Conservation (phyloP, 2,797 vertebrate species). For the Loriculus beryllinus region DNA sequence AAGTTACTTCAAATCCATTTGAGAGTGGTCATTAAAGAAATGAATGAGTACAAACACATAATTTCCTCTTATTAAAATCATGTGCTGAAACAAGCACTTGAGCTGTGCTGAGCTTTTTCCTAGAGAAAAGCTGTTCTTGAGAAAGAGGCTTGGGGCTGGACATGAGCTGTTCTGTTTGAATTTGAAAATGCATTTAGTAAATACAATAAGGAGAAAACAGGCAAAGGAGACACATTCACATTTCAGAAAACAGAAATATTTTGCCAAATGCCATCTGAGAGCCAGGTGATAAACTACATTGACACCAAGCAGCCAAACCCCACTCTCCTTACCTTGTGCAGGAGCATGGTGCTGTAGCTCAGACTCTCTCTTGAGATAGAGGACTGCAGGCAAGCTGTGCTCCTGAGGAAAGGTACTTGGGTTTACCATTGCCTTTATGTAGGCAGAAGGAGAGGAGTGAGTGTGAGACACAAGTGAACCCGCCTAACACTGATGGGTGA, state of each 20-base stretch:
- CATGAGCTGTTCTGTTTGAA: background rate
- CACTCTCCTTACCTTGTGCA: background rate
- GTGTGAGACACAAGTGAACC: background rate
- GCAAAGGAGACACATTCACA: background rate
- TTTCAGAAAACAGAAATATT: background rate
- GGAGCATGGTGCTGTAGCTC: background rate
- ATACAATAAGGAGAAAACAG: background rate
- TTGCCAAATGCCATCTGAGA: background rate
- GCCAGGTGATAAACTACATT: background rate
- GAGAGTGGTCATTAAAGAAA: background rate
- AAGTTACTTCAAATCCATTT: background rate
- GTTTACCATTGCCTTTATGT: background rate
- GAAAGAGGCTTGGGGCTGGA: background rate
- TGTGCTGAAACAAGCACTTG: background rate
- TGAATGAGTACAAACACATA: background rate
- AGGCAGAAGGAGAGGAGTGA: background rate
- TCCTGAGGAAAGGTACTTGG: accelerated
- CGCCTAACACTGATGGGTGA: background rate
- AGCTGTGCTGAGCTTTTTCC: background rate
- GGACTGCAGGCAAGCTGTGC: background rate
- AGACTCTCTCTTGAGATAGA: accelerated
- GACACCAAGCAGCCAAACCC: background rate
- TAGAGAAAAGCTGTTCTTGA: background rate
- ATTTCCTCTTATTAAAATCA: background rate
- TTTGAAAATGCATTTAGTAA: background rate